Evolutionary conservation across 2,888 invertebrate genomes (phyloP).

Genomic region (Drosophila affinis): DNA sequence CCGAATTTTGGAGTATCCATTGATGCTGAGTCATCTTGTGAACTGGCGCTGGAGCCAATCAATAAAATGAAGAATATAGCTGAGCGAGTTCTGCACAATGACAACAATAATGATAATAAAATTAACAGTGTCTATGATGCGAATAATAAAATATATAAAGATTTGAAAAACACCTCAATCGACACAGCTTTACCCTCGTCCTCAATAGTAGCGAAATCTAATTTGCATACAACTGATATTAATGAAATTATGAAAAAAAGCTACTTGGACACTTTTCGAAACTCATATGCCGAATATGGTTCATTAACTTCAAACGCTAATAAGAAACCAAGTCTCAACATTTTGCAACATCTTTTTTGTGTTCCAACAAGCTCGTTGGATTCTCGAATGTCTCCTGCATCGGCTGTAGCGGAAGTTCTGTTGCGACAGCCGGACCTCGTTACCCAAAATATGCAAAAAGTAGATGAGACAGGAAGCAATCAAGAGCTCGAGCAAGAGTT

Average conservation of each 20-base stretch:
- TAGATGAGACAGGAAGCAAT: conserved; percentile 28
- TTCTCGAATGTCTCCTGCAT: conserved; percentile 27
- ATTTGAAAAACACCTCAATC: conserved; percentile 7
- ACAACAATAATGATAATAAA: background rate
- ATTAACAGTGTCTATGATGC: background rate
- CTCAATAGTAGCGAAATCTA: conserved; percentile 17
- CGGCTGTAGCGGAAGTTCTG: conserved; percentile 57
- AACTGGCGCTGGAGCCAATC: background rate
- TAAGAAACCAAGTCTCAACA: conserved; percentile 25
- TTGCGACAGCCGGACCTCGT: conserved; percentile 63
- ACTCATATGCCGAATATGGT: conserved; percentile 19
- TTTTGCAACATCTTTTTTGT: conserved; percentile 53
- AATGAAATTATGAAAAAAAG: conserved; percentile 11
- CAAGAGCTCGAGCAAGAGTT: conserved; percentile 11
- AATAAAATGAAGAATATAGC: conserved; percentile 2
- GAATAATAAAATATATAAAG: background rate
- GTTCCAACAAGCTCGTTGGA: conserved; percentile 24
- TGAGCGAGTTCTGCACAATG: background rate
- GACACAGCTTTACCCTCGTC: conserved; percentile 14
- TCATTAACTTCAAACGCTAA: conserved; percentile 2
- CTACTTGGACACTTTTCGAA: conserved; percentile 22
- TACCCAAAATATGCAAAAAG: conserved; percentile 54
- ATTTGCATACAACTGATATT: conserved; percentile 18
- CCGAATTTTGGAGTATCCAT: conserved; percentile 6
- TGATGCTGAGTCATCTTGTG: background rate